These are phyloP conservation scores for Aplysia californica DNA, from an alignment of 1,140 invertebrate species.

Conservation along the genomic window DNA sequence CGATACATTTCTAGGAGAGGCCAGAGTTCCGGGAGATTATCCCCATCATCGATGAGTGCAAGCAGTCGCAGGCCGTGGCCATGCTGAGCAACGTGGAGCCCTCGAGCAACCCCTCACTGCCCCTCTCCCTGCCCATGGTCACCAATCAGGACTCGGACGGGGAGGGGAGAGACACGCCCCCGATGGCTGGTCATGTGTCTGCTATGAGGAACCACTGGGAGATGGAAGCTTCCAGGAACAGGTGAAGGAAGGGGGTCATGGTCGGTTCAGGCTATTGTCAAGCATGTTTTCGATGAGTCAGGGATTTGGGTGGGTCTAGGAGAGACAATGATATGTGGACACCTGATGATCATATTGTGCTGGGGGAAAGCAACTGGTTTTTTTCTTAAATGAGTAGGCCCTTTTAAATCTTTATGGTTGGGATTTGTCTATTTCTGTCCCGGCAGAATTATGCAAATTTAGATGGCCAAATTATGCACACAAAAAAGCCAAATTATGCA, in stretches of 20 bases:
- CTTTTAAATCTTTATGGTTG: too few species aligned
- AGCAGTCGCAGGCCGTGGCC: slow-evolving; percentile 52
- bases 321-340: neutral
- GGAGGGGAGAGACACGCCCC: slow-evolving; percentile 53
- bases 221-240: slow-evolving; percentile 58
- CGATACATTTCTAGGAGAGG: slow-evolving; percentile 57
- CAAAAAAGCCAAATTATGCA: too few species aligned
- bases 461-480: too few species aligned
- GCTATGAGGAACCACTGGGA: slow-evolving; percentile 65
- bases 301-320: neutral
- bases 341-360: neutral
- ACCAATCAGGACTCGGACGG: slow-evolving; percentile 47
- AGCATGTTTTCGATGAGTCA: neutral
- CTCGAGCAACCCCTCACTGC: slow-evolving; percentile 26
- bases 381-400: too few species aligned
- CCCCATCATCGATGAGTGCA: slow-evolving; percentile 62
- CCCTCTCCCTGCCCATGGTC: slow-evolving; percentile 46
- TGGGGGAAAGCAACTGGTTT: neutral
- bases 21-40: slow-evolving; percentile 68
- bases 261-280: neutral
- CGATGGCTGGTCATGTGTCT: slow-evolving; percentile 60
- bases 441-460: too few species aligned
- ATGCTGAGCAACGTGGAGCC: slow-evolving; percentile 51
- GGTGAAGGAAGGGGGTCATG: slow-evolving; percentile 31
- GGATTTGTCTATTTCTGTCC: too few species aligned